Percentiles rank a stretch among this genome's conserved stretches.
Evolutionary conservation across 2,888 invertebrate genomes (phyloP).

Genomic region (Tenodera sinensis): DNA sequence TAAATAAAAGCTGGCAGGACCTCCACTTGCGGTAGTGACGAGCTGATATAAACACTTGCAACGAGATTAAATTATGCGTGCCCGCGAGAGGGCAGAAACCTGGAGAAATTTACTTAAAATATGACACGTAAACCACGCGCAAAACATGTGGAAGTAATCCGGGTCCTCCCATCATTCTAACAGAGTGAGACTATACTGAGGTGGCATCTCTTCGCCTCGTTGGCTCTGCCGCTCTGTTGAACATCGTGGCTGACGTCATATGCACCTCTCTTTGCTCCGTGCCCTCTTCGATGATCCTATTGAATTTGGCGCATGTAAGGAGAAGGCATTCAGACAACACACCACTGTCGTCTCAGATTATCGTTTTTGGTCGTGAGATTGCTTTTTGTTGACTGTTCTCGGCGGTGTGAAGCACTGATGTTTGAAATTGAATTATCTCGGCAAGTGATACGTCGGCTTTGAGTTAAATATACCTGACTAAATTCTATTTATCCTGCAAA

Average conservation of each 20-base stretch:
- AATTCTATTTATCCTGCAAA: background rate
- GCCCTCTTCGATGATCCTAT: background rate
- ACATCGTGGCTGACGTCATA: background rate
- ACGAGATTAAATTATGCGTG: background rate
- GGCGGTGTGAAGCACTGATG: background rate
- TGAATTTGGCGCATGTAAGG: background rate
- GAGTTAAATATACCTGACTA: background rate
- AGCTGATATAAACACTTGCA: background rate
- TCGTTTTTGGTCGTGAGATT: background rate
- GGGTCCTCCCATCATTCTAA: background rate
- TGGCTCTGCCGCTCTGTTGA: background rate
- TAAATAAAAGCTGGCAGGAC: background rate
- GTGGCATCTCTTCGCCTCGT: background rate
- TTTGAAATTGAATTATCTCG: background rate
- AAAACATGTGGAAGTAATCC: background rate
- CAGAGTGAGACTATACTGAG: background rate
- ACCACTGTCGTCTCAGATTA: background rate
- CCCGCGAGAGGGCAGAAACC: background rate
- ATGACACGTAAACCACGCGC: background rate
- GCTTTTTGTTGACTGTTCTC: background rate
- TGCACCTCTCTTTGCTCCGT: background rate
- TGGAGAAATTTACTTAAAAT: background rate
- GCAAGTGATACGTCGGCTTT: background rate
- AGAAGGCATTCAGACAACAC: background rate
- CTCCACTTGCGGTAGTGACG: background rate